Base-by-base conservation (phyloP, 2,888 invertebrate species). In the Tetragonisca angustula region DNA sequence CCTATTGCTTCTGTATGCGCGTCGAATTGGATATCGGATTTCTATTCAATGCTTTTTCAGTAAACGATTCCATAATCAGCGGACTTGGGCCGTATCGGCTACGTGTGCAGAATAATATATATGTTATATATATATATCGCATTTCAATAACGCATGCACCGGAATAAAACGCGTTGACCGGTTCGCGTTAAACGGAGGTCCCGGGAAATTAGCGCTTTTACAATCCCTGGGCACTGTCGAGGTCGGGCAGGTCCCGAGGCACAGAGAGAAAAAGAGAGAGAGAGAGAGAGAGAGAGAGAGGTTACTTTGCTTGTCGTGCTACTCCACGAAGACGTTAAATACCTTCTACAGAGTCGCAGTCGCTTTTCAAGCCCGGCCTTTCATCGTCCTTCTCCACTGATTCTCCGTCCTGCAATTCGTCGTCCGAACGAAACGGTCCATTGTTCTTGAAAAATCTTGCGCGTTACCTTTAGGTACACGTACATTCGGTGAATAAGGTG, bases 1-100 rank as follows among this genome's bases (percentile, higher is more conserved):
- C 49, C 67, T 70, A 52, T 77, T 21, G 43, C 27, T 27, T 75
- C 50, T 52, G 72, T 54, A 64, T 78, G 74, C 81, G 56, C 69
- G 19, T 27, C 83, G 62, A 85, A 85, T 76, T 79, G 74, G 62
- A 77, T 83, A 83, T 85, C 77, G 78, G 71, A 75, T 76, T 81
- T 56, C 81, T 69, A 72, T 84, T 81, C 75, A 52, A 49, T 21
- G 61, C 83, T 83, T 85, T 85, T 76, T 68, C 83, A 43, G 76
- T 72, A 74, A 78, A 78, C 75, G 84, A 84, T 81, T 78, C 62
- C 56, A 78, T 84, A 84, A 84, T 81, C 85, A 78, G 65, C 32
- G 36, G 43, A 36, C 13, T 52, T 27, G n/a, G 21, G 59, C 9
- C 68, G 65, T 79, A 83, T 83, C 72, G 79, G 71, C 49, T 77